phyloP scores from a whole-genome alignment of 2,888 invertebrate species.

The Pterostichus niger region DNA sequence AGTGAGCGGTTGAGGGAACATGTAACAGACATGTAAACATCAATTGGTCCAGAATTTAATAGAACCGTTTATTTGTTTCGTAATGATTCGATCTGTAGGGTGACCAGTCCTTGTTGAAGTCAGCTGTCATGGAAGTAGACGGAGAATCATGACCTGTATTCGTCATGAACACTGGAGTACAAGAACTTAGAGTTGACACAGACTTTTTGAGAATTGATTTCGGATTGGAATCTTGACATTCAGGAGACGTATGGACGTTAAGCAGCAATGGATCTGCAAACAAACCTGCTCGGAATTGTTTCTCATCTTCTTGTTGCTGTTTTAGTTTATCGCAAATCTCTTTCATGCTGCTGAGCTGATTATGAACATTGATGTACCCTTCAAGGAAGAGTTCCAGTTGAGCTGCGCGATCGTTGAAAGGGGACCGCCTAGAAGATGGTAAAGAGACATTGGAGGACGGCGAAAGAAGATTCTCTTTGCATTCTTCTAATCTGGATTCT shows the following conservation, averaged over 20 bases:
- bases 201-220: conserved; percentile 81
- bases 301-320: conserved; percentile 68
- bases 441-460: conserved; percentile 57
- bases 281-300: conserved; percentile 68
- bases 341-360: conserved; percentile 89
- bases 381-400: conserved; percentile 89
- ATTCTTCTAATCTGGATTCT: conserved; percentile 72
- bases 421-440: conserved; percentile 79
- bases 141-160: conserved; percentile 7
- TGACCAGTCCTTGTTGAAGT: conserved; percentile 14
- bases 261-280: conserved; percentile 77
- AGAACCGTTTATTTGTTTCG: conserved; percentile 41
- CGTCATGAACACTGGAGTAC: conserved; percentile 15
- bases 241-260: conserved; percentile 69
- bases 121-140: background rate
- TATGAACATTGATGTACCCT: conserved; percentile 88
- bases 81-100: background rate
- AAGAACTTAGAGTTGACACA: conserved; percentile 71
- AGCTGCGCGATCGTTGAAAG: conserved; percentile 84
- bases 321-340: conserved; percentile 86
- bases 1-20: conserved; percentile 4
- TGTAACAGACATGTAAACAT: background rate
- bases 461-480: conserved; percentile 67
- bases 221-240: conserved; percentile 78
- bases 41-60: too few relatives aligned